A percentile compares a stretch with the other conserved stretches of the same genome.
These are phyloP conservation scores for Adineta ricciae DNA, from an alignment of 2,888 invertebrate species.

Conservation along the genomic window DNA sequence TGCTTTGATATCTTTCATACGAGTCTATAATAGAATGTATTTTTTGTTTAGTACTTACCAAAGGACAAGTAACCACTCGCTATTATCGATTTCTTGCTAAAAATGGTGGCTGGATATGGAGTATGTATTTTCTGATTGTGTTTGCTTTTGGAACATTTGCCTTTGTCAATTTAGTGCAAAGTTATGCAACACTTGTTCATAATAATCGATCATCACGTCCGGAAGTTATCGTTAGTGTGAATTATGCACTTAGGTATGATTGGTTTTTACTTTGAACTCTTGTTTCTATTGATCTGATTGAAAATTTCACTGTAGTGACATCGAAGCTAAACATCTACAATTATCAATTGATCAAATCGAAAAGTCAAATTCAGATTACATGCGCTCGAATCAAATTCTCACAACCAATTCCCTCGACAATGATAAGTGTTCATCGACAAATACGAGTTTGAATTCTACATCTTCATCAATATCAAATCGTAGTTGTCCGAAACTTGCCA, in stretches of 20 bases:
- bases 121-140: not conserved
- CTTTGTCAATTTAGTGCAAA: slow-evolving; percentile 59
- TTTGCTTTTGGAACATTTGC: not conserved
- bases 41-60: slow-evolving; percentile 71
- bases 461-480: not conserved
- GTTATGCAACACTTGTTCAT: slow-evolving; percentile 91
- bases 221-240: slow-evolving; percentile 90
- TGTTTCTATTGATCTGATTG: not conserved
- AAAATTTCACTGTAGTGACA: not conserved
- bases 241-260: slow-evolving; percentile 49
- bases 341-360: slow-evolving; percentile 31
- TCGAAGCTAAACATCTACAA: slow-evolving; percentile 22
- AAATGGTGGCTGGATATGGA: slow-evolving; percentile 92
- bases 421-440: not conserved
- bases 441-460: not conserved
- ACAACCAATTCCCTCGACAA: not conserved
- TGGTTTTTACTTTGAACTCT: too few relatives aligned
- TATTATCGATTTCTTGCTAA: slow-evolving; percentile 91
- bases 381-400: not conserved
- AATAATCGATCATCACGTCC: slow-evolving; percentile 86
- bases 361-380: not conserved
- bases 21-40: too few relatives aligned
- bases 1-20: too few relatives aligned
- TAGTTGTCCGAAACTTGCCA: not conserved
- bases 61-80: slow-evolving; percentile 89